These are phyloP conservation scores for Melieria picta DNA, from an alignment of 2,888 invertebrate species.

Conservation along the genomic window DNA sequence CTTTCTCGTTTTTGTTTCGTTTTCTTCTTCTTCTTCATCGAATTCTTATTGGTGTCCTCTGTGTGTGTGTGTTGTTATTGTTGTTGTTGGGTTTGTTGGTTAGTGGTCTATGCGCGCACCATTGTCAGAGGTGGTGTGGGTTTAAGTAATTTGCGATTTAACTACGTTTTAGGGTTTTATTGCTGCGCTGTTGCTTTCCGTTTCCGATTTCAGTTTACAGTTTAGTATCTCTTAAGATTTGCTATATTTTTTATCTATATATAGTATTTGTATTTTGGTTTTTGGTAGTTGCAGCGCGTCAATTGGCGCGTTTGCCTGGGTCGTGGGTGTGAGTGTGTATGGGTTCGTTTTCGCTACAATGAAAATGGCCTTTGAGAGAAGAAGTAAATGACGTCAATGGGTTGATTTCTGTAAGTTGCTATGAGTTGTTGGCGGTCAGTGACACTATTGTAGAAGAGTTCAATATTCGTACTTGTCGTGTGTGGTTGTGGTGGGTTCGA, in stretches of 20 bases:
- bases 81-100: too few relatives aligned
- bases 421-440: too few relatives aligned
- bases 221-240: neutral
- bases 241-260: neutral
- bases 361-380: too few relatives aligned
- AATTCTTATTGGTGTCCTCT: conserved; percentile 7
- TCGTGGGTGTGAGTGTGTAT: neutral
- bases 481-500: too few relatives aligned
- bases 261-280: neutral
- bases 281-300: neutral
- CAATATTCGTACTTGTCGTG: too few relatives aligned
- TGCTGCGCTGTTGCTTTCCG: conserved; percentile 30
- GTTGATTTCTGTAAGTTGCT: too few relatives aligned
- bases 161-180: conserved; percentile 18
- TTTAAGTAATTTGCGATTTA: conserved; percentile 17
- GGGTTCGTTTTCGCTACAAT: too few relatives aligned
- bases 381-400: too few relatives aligned
- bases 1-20: conserved; percentile 29
- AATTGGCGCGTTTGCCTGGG: neutral
- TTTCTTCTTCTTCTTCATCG: conserved; percentile 15
- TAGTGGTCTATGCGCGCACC: too few relatives aligned
- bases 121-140: conserved; percentile 26
- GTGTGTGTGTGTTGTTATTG: too few relatives aligned
- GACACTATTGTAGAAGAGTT: too few relatives aligned
- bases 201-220: neutral